Base-by-base conservation (phyloP, 2,797 vertebrate genomes). In the Geotrypetes seraphini region DNA sequence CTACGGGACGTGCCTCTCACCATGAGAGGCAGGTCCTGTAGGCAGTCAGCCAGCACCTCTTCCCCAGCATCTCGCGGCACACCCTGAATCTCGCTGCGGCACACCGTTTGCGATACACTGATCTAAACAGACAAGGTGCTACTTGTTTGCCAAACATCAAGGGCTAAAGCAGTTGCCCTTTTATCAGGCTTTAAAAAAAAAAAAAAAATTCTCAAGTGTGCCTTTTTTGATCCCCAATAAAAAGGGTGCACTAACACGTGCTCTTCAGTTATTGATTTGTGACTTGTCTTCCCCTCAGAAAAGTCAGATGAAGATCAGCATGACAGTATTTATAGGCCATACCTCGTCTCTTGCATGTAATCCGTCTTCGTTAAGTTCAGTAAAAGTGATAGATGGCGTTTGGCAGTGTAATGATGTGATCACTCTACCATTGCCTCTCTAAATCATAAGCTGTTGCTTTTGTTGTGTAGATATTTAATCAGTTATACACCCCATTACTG, bases 361-460 rank as follows among this genome's bases (percentile, higher is more conserved):
- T 87, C 79, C 27, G 53, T 87, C 83, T 87, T 86, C 32, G 75
- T 87, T 87, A 86, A 76, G 55, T 71, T 75, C 72, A 63, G 70
- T 69, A 84, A 79, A 81, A 75, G 70, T 85, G 84, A 87, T 81
- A 78, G 75, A 86, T 86, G 55, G 64, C 57, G 27, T 78, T 82
- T 78, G 70, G 79, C 74, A 77, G 73, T 11, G 47, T 74, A 79
- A 84, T 85, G 78, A 86, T 86, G 67, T 63, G 75, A 85, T 79
- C 75, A 44, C 54, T 71, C 70, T 72, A 62, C 55, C 71, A 70
- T 69, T 28, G 41, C 71, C 60, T 69, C 62, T 70, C 66, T 80
- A 84, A 83, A 84, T 85, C 81, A 84, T 75, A 75, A 73, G 63
- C 68, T 71, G 69, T 66, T 81, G 65, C 72, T 60, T 75, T 62